Evolutionary conservation across 2,888 invertebrate genomes (phyloP), one percentile per base, ranked within the genome.

Genomic region (Synergus itoensis): DNA sequence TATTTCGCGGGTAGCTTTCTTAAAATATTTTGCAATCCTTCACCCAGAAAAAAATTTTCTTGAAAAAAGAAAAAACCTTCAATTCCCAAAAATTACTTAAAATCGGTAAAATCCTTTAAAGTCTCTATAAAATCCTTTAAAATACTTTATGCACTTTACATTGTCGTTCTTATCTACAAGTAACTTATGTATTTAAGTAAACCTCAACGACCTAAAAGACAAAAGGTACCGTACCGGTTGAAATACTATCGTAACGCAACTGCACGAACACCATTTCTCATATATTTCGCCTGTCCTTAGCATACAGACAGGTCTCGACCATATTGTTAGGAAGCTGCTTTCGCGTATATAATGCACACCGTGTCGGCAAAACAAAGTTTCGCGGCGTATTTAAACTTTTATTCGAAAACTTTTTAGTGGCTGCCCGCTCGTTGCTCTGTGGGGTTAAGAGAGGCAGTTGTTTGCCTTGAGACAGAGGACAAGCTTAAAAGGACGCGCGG

Each of bases 361-460:
- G 80, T 82, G 75, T 82, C 75, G 79, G 84, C 86, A 87, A 87
- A 88, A 88, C 89, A 88, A 91, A 91, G 87, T 91, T 91, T 87
- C 81, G 80, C 81, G 83, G 86, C 88, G 89, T 91, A 91, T 91
- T 91, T 90, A 90, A 91, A 91, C 89, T 91, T 91, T 91, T 91
- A 91, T 91, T 90, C 89, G 89, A 89, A 91, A 91, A 91, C 89
- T 91, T 91, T 91, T 90, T 90, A 89, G 88, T 88, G 83, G 80
- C 84, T 84, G 78, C 80, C 78, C 73, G 79, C 78, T 62, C 53
- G 18, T 73, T 12, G 60, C 48, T 41, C 64, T 28, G 48, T 43
- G 79, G 57, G 73, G 76, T 67, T 77, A 77, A 78, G 77, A 78
- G 77, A 81, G 78, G 80, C 41, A 41, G 78, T 81, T 84, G 81